phyloP scores from a whole-genome alignment of 2,113 vertebrate species.

The Leucosticte australis region DNA sequence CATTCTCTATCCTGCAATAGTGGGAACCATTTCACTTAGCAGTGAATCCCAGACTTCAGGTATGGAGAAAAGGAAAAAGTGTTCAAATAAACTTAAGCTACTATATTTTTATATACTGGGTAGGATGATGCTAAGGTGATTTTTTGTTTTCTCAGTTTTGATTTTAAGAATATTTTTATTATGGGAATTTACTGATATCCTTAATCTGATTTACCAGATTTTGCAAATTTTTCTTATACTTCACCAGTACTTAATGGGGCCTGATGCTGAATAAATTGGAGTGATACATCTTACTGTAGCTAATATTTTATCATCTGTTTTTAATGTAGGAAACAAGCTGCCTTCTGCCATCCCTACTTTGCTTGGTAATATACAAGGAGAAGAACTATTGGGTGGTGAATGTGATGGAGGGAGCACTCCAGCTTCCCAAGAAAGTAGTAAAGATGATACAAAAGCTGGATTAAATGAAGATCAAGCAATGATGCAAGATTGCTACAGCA shows the following conservation, averaged over 20 bases:
- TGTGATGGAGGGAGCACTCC: constrained; percentile 82
- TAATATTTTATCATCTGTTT: not conserved
- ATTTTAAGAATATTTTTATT: not conserved
- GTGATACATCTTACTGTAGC: not conserved
- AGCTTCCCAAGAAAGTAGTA: constrained; percentile 83
- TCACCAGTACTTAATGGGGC: not conserved
- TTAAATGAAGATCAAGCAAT: constrained; percentile 96
- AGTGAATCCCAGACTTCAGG: constrained; percentile 92
- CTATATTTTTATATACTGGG: not conserved
- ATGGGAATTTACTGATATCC: not conserved
- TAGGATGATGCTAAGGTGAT: not conserved
- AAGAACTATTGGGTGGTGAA: constrained; percentile 82
- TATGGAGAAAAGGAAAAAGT: constrained; percentile 18
- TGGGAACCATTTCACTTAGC: constrained; percentile 94
- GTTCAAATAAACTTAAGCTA: not conserved
- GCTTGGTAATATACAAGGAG: constrained; percentile 91
- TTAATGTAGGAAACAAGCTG: constrained; percentile 84
- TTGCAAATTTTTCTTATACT: not conserved
- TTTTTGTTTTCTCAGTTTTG: not conserved
- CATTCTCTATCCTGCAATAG: constrained; percentile 95
- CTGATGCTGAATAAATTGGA: not conserved
- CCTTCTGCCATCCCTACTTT: constrained; percentile 92
- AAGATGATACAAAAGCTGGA: constrained; percentile 84
- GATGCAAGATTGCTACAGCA: constrained; percentile 99
- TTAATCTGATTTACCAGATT: not conserved